Evolutionary conservation across 2,888 invertebrate species (phyloP), one percentile per base, ranked within the genome.

Genomic region (Lampropteryx suffumata): DNA sequence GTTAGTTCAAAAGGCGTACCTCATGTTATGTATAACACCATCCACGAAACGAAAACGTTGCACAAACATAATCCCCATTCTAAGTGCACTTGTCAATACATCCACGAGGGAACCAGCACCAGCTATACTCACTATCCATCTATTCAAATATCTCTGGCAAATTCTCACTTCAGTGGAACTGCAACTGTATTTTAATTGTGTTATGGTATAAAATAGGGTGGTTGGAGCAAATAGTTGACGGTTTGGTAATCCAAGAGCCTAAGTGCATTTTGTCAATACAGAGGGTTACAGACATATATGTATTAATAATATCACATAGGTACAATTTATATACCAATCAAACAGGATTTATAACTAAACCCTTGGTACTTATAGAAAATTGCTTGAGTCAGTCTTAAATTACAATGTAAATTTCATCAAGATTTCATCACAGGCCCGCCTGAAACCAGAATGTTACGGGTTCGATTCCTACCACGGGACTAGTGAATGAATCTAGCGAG

Each of bases 51-150:
- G 26, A 54, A 29, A 42, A 69, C 61, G 64, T 64, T 69, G 68
- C 67, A 65, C 62, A 64, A n/a, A 70, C 64, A 69, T 84, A 86
- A 87, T 85, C 84, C 83, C 69, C 74, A 69, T 65, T 65, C 74
- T 73, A 78, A 84, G 83, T 78, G 80, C 81, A 81, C 84, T 84
- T 83, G 84, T 85, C 85, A 84, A 86, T 86, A 83, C 77, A 62
- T 71, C 68, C 69, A 64, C 64, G 62, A 34, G 34, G 65, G 69
- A 17, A 17, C 17, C 17, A 17, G 3, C n/a, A n/a, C n/a, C 21
- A 3, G 24, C 7, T 24, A 6, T 24, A 73, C 70, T 62, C 59
- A 66, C 69, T 71, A 66, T 71, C 68, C 55, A 75, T 76, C 73
- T 78, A 81, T 83, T 82, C 82, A 81, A 82, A 83, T 81, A 77